Percentiles rank a stretch among this genome's conserved stretches.
These are phyloP conservation scores for Apotomis turbidana DNA, from an alignment of 2,888 invertebrate species.

Conservation along the genomic window DNA sequence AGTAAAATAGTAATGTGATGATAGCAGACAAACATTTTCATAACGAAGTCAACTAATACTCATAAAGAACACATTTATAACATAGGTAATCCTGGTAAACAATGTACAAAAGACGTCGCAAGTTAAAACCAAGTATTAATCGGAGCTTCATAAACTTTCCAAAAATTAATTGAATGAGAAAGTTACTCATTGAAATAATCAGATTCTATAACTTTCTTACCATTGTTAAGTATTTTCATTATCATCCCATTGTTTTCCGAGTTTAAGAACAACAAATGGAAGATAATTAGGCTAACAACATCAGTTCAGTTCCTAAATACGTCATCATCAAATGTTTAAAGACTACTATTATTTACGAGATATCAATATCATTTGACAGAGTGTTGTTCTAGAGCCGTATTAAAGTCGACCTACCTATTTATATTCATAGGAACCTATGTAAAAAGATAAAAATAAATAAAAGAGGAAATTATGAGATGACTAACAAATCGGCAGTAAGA, in stretches of 20 bases:
- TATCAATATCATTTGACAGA: not conserved
- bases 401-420: too few species aligned
- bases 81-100: not conserved
- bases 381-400: too few species aligned
- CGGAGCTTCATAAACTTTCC: slow-evolving; percentile 11
- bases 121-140: not conserved
- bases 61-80: not conserved
- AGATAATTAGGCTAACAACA: slow-evolving; percentile 6
- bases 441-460: too few species aligned
- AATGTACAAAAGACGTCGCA: not conserved
- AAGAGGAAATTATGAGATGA: too few species aligned
- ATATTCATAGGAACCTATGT: too few species aligned
- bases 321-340: not conserved
- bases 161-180: slow-evolving; percentile 10
- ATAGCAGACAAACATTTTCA: not conserved
- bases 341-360: not conserved
- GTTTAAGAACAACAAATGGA: slow-evolving; percentile 8
- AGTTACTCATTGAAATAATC: slow-evolving; percentile 22
- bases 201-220: slow-evolving; percentile 19
- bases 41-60: not conserved
- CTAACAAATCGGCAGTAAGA: too few species aligned
- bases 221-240: slow-evolving; percentile 23
- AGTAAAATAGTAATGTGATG: too few species aligned
- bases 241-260: slow-evolving; percentile 17
- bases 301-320: not conserved